A percentile compares a stretch with the other conserved stretches of the same genome.
Conservation (phyloP, 2,797 vertebrate species). For the Coendou prehensilis region DNA sequence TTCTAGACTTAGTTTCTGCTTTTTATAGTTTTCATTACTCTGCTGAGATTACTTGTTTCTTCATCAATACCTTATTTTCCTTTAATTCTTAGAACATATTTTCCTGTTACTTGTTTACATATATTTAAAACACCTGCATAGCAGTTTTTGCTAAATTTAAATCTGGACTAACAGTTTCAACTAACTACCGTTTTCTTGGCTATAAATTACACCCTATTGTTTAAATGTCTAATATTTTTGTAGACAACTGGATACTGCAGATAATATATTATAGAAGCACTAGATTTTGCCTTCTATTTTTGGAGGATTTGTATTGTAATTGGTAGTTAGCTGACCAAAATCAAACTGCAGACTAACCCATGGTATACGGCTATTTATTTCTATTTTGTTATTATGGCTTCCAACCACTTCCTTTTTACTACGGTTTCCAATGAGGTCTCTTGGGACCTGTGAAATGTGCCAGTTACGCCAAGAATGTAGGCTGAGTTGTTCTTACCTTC, state of each 20-base stretch:
- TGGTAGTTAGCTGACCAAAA: not conserved
- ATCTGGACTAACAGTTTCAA: slow-evolving; percentile 15
- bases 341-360: slow-evolving; percentile 5
- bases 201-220: not conserved
- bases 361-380: not conserved
- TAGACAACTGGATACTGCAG: not conserved
- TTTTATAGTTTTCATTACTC: not conserved
- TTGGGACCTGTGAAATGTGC: not conserved
- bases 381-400: not conserved
- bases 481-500: not conserved
- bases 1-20: not conserved
- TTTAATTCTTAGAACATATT: slow-evolving; percentile 16
- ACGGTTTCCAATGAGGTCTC: not conserved
- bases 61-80: not conserved
- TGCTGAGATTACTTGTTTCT: not conserved
- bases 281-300: not conserved
- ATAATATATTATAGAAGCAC: not conserved
- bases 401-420: not conserved
- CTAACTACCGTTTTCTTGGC: not conserved
- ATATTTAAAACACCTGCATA: slow-evolving; percentile 10
- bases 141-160: slow-evolving; percentile 2
- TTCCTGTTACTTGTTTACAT: not conserved
- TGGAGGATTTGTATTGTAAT: not conserved
- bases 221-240: slow-evolving; percentile 31
- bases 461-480: not conserved